Base-by-base conservation (phyloP, 2,113 vertebrate genomes). In the Rhineura floridana region DNA sequence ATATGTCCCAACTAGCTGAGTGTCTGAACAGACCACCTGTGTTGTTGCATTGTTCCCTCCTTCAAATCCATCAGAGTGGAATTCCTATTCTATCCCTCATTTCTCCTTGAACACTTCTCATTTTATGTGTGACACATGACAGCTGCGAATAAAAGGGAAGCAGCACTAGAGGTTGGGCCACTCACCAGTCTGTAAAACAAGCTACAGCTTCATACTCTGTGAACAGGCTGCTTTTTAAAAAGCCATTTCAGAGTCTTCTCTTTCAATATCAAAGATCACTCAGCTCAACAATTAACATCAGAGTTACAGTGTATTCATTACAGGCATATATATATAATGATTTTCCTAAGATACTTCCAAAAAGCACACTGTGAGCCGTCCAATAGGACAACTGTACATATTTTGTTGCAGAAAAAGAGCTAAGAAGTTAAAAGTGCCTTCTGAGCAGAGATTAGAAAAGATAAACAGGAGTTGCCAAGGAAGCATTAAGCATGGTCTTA, bases 401-500 rank as follows among this genome's bases (percentile, higher is more conserved):
- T 44, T 81, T 15, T 73, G 25, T 62, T 90, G 82, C 25, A 39
- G 70, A 42, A 11, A 10, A 23, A 0, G 1, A 84, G 2, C 36
- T 85, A 82, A 84, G 42, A 84, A 82, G 13, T 42, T 84, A 28
- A 48, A 86, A 88, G 42, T 25, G 63, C 81, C n/a, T n/a, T n/a
- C n/a, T n/a, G n/a, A n/a, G n/a, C n/a, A 88, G 46, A 70, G 28
- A 21, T 91, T 76, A 82, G 52, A 19, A 75, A 75, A 78, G 28
- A 84, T 63, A 84, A 81, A 84, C 48, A 76, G 48, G 39, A 87
- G 19, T 23, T 73, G n/a, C 15, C 46, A 73, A 33, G 62, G 36
- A 83, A 81, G 62, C 77, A 52, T 90, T 91, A 67, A 80, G 50
- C 9, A 50, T 19, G 28, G 8, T 80, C 62, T 87, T 83, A 85